Conservation (phyloP, 37 sponge, comb jelly and placozoan species). For the Lycopodina hypogea region DNA sequence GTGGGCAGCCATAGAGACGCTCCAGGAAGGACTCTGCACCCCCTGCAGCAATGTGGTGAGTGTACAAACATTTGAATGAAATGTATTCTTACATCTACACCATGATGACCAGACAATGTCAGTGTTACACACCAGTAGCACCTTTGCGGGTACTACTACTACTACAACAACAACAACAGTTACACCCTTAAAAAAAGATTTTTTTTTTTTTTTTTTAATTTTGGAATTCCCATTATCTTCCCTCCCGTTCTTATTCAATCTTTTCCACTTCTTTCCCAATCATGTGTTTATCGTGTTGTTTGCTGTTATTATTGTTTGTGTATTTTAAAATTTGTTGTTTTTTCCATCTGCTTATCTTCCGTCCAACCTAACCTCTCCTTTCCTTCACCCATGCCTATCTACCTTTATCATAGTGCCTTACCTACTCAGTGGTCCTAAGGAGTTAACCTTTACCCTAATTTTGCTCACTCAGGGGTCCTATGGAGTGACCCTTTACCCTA, state of each 20-base stretch:
- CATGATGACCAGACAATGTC: neutral
- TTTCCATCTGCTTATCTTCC: too few species aligned
- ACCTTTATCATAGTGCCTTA: neutral
- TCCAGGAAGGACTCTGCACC: conserved; percentile 67
- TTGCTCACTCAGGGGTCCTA: conserved; percentile 57
- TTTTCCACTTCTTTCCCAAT: neutral
- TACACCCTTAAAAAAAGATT: neutral
- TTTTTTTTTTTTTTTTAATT: too few species aligned
- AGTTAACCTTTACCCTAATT: neutral
- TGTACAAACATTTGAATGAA: too few species aligned
- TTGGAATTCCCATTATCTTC: too few species aligned
- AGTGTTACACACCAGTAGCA: neutral
- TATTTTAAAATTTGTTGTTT: neutral
- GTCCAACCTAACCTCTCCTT: too few species aligned
- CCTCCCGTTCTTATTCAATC: neutral
- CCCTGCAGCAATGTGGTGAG: conserved; percentile 77
- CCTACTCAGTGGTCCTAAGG: neutral
- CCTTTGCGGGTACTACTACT: neutral
- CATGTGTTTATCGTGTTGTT: too few species aligned
- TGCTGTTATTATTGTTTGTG: neutral
- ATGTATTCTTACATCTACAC: neutral
- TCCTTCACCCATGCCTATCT: too few species aligned
- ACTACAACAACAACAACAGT: neutral
- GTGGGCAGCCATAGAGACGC: conserved; percentile 79
- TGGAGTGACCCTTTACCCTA: conserved; percentile 43